phyloP scores from a whole-genome alignment of 1,140 invertebrate genomes.

The Oncopeltus fasciatus region DNA sequence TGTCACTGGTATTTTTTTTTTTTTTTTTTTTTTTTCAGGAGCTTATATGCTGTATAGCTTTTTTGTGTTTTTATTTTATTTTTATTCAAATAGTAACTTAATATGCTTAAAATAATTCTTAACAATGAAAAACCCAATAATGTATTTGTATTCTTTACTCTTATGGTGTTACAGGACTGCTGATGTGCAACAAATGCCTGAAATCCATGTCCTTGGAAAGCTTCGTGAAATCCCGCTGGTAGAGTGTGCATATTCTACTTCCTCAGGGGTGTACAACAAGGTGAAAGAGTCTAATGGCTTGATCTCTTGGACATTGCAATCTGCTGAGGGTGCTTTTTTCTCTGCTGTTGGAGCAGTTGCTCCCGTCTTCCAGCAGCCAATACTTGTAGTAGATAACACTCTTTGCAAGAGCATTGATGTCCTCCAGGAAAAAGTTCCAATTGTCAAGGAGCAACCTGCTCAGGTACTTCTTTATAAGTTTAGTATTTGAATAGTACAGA shows the following conservation, averaged over 20 bases:
- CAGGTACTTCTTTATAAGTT: too few species aligned
- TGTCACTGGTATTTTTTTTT: too few species aligned
- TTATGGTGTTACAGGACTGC: constrained; percentile 13
- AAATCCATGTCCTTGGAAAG: constrained; percentile 39
- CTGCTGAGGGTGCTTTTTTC: constrained; percentile 47
- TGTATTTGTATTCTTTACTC: too few species aligned
- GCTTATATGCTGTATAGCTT: too few species aligned
- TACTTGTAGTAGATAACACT: constrained; percentile 52
- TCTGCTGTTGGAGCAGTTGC: constrained; percentile 41
- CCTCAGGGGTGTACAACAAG: constrained; percentile 37
- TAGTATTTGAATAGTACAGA: too few species aligned
- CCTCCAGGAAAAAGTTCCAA: constrained; percentile 58
- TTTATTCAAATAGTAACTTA: too few species aligned
- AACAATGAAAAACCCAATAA: too few species aligned
- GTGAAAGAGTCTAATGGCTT: constrained; percentile 39
- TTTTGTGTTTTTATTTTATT: too few species aligned
- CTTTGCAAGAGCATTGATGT: constrained; percentile 62
- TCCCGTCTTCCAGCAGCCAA: constrained; percentile 49
- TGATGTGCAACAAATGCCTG: constrained; percentile 28
- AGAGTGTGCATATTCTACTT: constrained; percentile 37
- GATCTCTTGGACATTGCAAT: constrained; percentile 48
- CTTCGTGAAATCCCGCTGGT: constrained; percentile 40
- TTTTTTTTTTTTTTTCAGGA: too few species aligned
- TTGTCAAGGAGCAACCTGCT: constrained; percentile 57
- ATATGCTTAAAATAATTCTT: too few species aligned